These are phyloP conservation scores for Heteropelma amictum DNA, from an alignment of 2,888 invertebrate species.

Conservation along the genomic window DNA sequence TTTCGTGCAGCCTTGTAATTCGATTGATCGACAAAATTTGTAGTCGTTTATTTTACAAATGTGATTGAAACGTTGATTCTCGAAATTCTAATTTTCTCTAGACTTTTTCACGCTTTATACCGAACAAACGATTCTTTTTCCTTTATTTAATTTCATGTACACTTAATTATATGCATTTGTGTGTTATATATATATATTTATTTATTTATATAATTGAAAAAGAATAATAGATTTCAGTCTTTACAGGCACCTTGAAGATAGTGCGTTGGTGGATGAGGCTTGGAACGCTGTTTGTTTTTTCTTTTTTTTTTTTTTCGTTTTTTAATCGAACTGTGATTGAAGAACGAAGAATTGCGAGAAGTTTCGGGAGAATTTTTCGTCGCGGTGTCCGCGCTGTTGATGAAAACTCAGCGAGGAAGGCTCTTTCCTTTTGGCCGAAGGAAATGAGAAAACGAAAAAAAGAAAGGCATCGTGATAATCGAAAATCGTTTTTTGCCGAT, in stretches of 20 bases:
- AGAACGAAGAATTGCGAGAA: slow-evolving; percentile 11
- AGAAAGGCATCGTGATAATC: no score
- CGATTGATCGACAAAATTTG: slow-evolving; percentile 5
- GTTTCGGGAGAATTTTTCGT: slow-evolving; percentile 4
- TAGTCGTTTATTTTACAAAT: neutral
- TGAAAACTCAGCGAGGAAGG: slow-evolving; percentile 38
- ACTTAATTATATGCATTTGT: neutral
- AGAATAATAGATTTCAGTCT: slow-evolving; percentile 62
- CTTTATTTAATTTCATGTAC: no score
- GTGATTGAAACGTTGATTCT: slow-evolving; percentile 24
- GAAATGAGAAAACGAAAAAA: no score
- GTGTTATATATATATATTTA: neutral
- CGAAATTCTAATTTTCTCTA: slow-evolving; percentile 45
- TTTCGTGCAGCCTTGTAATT: neutral
- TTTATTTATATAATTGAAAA: slow-evolving; percentile 34
- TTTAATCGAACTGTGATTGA: neutral
- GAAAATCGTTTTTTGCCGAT: no score
- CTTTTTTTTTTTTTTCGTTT: neutral
- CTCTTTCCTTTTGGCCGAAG: slow-evolving; percentile 21
- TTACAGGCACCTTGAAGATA: slow-evolving; percentile 60
- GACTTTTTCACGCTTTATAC: slow-evolving; percentile 33
- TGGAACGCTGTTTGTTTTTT: slow-evolving; percentile 17
- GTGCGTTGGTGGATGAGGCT: slow-evolving; percentile 48
- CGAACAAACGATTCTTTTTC: slow-evolving; percentile 42
- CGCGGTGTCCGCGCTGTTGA: slow-evolving; percentile 18